These are phyloP conservation scores for Hirudinaria manillensis DNA, from an alignment of 2,888 invertebrate genomes.

Conservation along the genomic window DNA sequence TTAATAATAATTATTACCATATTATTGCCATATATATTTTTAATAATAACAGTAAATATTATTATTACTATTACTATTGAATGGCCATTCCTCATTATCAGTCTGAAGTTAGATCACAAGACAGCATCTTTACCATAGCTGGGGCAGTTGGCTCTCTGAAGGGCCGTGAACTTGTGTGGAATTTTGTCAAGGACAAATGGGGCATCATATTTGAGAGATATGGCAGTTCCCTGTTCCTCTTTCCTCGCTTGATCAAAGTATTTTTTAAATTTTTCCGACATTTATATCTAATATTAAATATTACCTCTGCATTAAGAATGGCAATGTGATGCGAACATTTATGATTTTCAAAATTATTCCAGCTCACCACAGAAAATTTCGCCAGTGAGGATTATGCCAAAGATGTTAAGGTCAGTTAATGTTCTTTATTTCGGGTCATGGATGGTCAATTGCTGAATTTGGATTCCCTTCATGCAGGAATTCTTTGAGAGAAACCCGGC, in stretches of 20 bases:
- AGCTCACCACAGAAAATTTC: constrained; percentile 78
- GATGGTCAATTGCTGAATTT: too few relatives aligned
- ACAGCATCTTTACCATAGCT: constrained; percentile 80
- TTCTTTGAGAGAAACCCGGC: constrained; percentile 68
- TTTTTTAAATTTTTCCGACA: background rate
- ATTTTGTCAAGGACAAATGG: constrained; percentile 81
- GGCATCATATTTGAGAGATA: constrained; percentile 70
- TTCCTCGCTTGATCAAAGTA: constrained; percentile 72
- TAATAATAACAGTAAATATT: too few relatives aligned
- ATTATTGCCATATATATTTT: background rate
- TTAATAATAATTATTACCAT: background rate
- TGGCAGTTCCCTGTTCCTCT: constrained; percentile 67
- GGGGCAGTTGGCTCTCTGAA: constrained; percentile 73
- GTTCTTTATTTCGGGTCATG: background rate
- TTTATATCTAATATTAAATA: background rate
- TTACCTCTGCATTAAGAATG: background rate
- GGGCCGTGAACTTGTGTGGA: constrained; percentile 82
- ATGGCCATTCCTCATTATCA: background rate
- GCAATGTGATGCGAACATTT: too few relatives aligned
- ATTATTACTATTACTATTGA: background rate
- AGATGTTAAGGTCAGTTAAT: constrained; percentile 65
- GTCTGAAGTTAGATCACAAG: constrained; percentile 77
- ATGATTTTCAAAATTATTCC: constrained; percentile 32
- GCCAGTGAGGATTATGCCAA: constrained; percentile 72
- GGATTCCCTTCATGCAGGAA: constrained; percentile 40